These are phyloP conservation scores for Speoplatyrhinus poulsoni DNA, from an alignment of 2,113 vertebrate genomes.

Conservation along the genomic window DNA sequence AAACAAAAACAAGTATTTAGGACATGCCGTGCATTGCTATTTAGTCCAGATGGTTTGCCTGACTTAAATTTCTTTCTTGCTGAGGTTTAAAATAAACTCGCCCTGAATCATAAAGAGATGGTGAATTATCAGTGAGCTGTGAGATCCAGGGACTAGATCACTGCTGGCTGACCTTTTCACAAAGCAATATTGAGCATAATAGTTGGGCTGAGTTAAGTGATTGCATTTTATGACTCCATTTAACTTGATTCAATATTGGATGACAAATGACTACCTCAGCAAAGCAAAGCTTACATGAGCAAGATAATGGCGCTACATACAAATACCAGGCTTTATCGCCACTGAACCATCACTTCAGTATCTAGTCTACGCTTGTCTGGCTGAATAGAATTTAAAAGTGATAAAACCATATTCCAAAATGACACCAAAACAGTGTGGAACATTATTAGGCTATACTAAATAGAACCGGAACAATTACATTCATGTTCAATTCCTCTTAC, in stretches of 20 bases:
- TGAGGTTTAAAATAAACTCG: conserved; percentile 34
- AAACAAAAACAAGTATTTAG: conserved; percentile 50
- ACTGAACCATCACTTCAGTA: conserved; percentile 59
- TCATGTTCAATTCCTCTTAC: too few species aligned
- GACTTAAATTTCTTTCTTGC: conserved; percentile 11
- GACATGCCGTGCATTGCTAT: conserved; percentile 27
- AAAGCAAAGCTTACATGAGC: conserved; percentile 49
- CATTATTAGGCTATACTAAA: too few species aligned
- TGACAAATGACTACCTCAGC: conserved; percentile 60
- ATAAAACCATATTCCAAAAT: conserved; percentile 18
- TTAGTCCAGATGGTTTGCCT: conserved; percentile 39
- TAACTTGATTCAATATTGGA: conserved; percentile 63
- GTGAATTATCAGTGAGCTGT: conserved; percentile 39
- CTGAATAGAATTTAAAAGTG: conserved; percentile 63
- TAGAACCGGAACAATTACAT: too few species aligned
- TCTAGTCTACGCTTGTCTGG: conserved; percentile 39
- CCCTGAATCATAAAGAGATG: conserved; percentile 46
- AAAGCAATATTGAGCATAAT: conserved; percentile 67
- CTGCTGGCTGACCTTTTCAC: conserved; percentile 60
- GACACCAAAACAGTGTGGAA: too few species aligned
- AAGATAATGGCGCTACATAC: conserved; percentile 36
- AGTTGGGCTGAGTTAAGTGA: conserved; percentile 62
- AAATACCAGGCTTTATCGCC: conserved; percentile 52
- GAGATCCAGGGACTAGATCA: conserved; percentile 44
- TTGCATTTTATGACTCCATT: conserved; percentile 69